Evolutionary conservation across 2,888 invertebrate species (phyloP), one percentile per base, ranked within the genome.

Genomic region (Andrena minutula): DNA sequence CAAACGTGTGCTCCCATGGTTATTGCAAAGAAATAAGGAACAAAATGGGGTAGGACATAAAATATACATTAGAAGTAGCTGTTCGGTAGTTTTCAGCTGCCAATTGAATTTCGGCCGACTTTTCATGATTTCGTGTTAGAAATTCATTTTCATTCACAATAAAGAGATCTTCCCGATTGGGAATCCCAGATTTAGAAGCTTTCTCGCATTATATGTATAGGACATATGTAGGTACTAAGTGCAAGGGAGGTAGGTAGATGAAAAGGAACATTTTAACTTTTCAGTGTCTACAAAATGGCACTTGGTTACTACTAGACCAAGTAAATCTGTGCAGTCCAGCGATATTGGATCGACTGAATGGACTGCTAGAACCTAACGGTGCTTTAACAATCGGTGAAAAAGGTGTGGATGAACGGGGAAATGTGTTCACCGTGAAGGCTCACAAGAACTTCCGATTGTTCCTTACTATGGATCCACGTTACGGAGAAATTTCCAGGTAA

Each of bases 271-370:
- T 69, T 53, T 53, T 56, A n/a, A 56, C 12, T 61, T 94, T 94
- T 60, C 89, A 96, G 95, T 97, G 98, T 76, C 94, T 98, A 85
- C 95, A 96, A 89, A 96, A 96, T 90, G 98, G 98, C 0, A 96
- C 97, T 47, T 98, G 98, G 97, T 94, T 99, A 53, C 94, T 98
- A 65, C 94, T 98, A 76, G 98, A 98, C 94, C 98, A 99, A 94
- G 99, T 98, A 1, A 99, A 99, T 94, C 96, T 99, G 73, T 99
- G 99, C 93, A 98, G 99, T 86, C 97, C 99, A 0, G 99, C 99
- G 8, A 99, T 99, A 10, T 94, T 99, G 88, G 99, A 99, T 94
- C 96, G 99, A 86, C 95, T 99, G 20, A 99, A 99, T 95, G 98
- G 97, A 0, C 95, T 99, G 8, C 95, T 99, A 89, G 99, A 99